phyloP scores from a whole-genome alignment of 1,140 invertebrate genomes.

The Lasioglossum albipes region DNA sequence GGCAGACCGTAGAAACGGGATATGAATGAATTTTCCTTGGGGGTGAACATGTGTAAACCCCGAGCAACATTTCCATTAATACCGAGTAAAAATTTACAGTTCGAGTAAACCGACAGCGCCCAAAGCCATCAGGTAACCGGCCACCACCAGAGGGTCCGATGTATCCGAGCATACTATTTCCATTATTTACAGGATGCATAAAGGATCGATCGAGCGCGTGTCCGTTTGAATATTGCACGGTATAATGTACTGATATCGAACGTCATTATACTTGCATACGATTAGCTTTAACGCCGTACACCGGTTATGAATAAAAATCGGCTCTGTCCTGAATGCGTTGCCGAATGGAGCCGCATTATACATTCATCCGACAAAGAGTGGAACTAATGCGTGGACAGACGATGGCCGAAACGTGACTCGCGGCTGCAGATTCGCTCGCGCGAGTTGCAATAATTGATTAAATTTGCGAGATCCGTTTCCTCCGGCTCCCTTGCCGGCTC shows the following conservation, averaged over 20 bases:
- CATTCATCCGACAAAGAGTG: not conserved
- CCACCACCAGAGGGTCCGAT: too few species aligned
- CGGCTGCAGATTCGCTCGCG: not conserved
- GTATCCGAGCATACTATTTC: not conserved
- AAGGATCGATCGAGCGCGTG: not conserved
- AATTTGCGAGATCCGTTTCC: slow-evolving; percentile 27
- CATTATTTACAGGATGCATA: not conserved
- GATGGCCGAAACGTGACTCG: slow-evolving; percentile 1
- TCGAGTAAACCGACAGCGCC: too few species aligned
- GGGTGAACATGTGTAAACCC: too few species aligned
- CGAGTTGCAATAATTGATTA: slow-evolving; percentile 28
- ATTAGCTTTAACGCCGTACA: not conserved
- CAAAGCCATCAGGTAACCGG: too few species aligned
- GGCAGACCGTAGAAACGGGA: too few species aligned
- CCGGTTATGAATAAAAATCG: not conserved
- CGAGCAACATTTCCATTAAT: too few species aligned
- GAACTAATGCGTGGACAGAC: not conserved
- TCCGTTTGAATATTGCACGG: slow-evolving; percentile 2
- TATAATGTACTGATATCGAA: not conserved
- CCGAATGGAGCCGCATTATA: not conserved
- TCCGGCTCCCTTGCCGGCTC: not conserved
- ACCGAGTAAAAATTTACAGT: too few species aligned
- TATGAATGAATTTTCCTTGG: too few species aligned
- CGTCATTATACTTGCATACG: slow-evolving; percentile 1
- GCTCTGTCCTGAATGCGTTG: not conserved